Conservation (phyloP, 2,888 invertebrate species). For the Notodonta ziczac region DNA sequence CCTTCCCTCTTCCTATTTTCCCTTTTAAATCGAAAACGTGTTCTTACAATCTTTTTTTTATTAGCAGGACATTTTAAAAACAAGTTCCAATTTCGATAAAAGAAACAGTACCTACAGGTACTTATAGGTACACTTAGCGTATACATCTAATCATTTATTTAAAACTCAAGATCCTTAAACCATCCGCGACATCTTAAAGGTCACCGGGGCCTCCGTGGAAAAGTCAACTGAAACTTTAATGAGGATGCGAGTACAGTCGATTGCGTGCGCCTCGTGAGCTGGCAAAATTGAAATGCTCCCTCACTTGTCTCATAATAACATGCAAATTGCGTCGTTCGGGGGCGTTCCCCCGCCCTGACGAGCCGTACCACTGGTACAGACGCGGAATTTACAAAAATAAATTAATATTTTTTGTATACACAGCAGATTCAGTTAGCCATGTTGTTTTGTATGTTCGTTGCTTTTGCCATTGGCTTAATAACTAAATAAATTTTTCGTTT, state of each 20-base stretch:
- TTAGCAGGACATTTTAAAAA: too few species aligned
- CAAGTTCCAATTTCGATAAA: too few species aligned
- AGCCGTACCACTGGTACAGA: constrained; percentile 6
- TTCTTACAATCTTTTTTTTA: too few species aligned
- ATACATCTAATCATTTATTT: neutral
- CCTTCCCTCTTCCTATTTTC: too few species aligned
- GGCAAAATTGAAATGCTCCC: constrained; percentile 53
- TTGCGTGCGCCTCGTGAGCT: constrained; percentile 46
- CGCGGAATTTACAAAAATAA: constrained; percentile 24
- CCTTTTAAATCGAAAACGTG: too few species aligned
- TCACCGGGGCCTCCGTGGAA: constrained; percentile 6
- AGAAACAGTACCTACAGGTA: too few species aligned
- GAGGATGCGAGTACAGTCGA: constrained; percentile 44
- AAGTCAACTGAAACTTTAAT: constrained; percentile 48
- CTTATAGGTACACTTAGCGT: neutral
- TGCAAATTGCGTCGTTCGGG: constrained; percentile 53
- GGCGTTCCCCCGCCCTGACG: constrained; percentile 22
- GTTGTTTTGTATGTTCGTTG: too few species aligned
- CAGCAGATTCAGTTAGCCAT: neutral
- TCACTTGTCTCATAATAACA: constrained; percentile 51
- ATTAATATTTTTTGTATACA: constrained; percentile 6
- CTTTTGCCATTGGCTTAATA: too few species aligned
- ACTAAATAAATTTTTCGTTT: too few species aligned
- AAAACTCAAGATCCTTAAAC: neutral
- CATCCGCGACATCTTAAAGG: neutral